These are phyloP conservation scores for Ariopsis seemanni DNA, from an alignment of 2,113 vertebrate genomes.

Conservation along the genomic window DNA sequence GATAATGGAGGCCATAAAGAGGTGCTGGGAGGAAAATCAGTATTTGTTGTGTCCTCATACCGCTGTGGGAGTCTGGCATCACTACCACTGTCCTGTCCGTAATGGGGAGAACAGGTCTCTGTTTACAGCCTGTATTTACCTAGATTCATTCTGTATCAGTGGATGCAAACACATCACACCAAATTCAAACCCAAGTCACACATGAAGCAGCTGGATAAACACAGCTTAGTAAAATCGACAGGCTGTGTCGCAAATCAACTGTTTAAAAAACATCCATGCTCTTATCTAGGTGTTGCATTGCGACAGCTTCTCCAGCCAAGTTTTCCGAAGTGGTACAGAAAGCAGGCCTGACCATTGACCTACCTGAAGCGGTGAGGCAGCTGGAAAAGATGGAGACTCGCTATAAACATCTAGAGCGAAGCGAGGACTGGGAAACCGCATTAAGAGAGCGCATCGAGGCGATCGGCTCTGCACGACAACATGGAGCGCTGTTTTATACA, in stretches of 20 bases:
- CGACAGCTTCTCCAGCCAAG: constrained; percentile 87
- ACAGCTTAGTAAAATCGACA: neutral
- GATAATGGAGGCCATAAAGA: constrained; percentile 72
- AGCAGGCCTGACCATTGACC: constrained; percentile 76
- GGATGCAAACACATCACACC: constrained; percentile 14
- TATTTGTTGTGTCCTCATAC: constrained; percentile 77
- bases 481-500: constrained; percentile 7
- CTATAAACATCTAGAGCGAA: constrained; percentile 69
- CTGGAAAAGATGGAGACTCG: constrained; percentile 74
- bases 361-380: constrained; percentile 69
- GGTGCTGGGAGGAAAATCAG: constrained; percentile 75
- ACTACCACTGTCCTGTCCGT: constrained; percentile 64
- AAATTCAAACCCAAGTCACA: constrained; percentile 10
- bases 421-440: constrained; percentile 74
- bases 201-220: neutral
- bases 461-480: constrained; percentile 47
- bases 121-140: neutral
- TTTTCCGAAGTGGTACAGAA: constrained; percentile 77
- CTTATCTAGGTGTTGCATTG: constrained; percentile 79
- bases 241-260: neutral
- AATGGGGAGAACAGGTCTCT: constrained; percentile 60
- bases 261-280: neutral
- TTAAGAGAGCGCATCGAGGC: constrained; percentile 68
- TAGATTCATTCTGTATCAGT: constrained; percentile 9
- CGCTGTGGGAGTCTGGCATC: constrained; percentile 73